These are phyloP conservation scores for Drosophila chauvacae DNA, from an alignment of 1,140 invertebrate genomes.

Conservation along the genomic window DNA sequence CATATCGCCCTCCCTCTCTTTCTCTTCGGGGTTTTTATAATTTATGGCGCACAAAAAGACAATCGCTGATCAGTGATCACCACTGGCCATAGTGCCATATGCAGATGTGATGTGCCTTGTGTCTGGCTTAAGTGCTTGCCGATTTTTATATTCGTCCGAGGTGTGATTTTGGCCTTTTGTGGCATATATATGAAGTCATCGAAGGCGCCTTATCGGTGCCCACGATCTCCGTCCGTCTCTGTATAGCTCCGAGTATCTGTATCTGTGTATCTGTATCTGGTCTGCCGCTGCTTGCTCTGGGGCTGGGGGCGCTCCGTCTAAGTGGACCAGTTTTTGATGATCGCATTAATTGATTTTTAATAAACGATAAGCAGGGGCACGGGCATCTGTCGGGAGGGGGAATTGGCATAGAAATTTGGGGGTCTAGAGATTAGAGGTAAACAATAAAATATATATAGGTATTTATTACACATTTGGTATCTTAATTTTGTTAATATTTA, in stretches of 20 bases:
- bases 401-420: background rate
- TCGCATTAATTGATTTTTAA: conserved; percentile 69
- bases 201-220: conserved; percentile 37
- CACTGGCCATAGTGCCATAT: conserved; percentile 50
- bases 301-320: conserved; percentile 41
- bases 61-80: conserved; percentile 29
- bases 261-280: conserved; percentile 26
- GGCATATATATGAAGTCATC: conserved; percentile 77
- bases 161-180: conserved; percentile 70
- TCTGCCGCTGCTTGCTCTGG: conserved; percentile 9
- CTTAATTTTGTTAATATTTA: too few species aligned
- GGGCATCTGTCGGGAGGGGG: conserved; percentile 1
- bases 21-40: conserved; percentile 48
- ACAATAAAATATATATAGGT: too few species aligned
- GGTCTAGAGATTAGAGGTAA: background rate
- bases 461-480: too few species aligned
- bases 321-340: conserved; percentile 76
- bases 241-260: background rate
- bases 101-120: conserved; percentile 53
- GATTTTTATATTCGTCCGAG: conserved; percentile 77
- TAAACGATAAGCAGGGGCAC: conserved; percentile 50
- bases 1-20: conserved; percentile 41
- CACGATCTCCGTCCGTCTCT: conserved; percentile 29
- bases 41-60: conserved; percentile 54
- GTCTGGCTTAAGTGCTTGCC: conserved; percentile 61